These are phyloP conservation scores for Tamias sibiricus DNA, from an alignment of 2,113 vertebrate species.

Conservation along the genomic window DNA sequence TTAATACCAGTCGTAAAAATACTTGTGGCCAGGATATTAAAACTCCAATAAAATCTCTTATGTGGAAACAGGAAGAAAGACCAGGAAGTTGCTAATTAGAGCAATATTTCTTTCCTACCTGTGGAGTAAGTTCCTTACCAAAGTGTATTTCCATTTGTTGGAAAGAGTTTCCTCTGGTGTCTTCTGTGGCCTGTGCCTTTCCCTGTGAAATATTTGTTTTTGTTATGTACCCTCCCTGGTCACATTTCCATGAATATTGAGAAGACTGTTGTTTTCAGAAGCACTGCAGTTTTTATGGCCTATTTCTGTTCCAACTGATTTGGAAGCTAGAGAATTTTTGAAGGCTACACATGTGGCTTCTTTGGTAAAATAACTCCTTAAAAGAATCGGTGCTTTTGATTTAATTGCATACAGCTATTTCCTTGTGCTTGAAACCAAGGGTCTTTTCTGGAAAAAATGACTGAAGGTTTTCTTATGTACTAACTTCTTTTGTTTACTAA, in stretches of 20 bases:
- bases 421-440: not conserved
- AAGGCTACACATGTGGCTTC: not conserved
- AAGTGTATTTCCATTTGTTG: not conserved
- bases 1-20: not conserved
- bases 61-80: not conserved
- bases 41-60: not conserved
- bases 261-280: not conserved
- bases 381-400: not conserved
- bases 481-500: not conserved
- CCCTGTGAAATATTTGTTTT: not conserved
- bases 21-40: not conserved
- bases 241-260: constrained; percentile 29
- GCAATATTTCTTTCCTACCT: not conserved
- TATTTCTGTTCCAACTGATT: not conserved
- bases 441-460: not conserved
- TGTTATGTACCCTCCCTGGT: not conserved
- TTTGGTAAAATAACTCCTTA: not conserved
- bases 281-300: not conserved
- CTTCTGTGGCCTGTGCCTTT: not conserved
- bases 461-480: not conserved
- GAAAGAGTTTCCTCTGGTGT: not conserved
- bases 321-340: not conserved
- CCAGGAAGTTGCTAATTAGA: not conserved
- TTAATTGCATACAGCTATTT: not conserved
- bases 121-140: not conserved